Evolutionary conservation across 2,113 vertebrate genomes (phyloP).

Genomic region (Cottus gobio): DNA sequence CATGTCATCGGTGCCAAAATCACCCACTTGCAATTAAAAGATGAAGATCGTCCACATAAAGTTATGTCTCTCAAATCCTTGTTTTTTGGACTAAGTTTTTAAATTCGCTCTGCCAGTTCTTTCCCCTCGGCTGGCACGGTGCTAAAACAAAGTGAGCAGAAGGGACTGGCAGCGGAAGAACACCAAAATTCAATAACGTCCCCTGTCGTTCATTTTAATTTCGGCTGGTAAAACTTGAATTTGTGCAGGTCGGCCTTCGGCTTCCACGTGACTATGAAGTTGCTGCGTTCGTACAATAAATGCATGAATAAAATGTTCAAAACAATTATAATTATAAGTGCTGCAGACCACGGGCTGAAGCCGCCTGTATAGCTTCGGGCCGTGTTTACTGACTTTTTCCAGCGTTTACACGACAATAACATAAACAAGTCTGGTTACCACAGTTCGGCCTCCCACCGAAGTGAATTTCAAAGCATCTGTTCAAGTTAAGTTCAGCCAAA

Average conservation of each 20-base stretch:
- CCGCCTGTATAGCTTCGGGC: conserved; percentile 4
- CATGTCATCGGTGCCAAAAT: conserved; percentile 9
- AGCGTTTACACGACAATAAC: conserved; percentile 48
- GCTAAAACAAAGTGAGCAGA: conserved; percentile 47
- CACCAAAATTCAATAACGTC: not conserved
- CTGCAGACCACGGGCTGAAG: not conserved
- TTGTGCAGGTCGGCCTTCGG: not conserved
- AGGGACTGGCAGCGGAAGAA: conserved; percentile 46
- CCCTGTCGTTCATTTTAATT: conserved; percentile 14
- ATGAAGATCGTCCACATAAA: not conserved
- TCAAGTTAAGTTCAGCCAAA: conserved; percentile 58
- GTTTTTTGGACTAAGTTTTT: conserved; percentile 34
- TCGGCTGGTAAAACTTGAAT: not conserved
- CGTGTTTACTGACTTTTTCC: conserved; percentile 21
- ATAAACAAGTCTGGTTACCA: conserved; percentile 55
- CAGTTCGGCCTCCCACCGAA: conserved; percentile 37
- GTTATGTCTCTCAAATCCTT: conserved; percentile 36
- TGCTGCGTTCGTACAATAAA: not conserved
- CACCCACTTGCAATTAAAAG: conserved; percentile 11
- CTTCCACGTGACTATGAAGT: not conserved
- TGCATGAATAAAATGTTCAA: not conserved
- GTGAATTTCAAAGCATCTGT: conserved; percentile 56
- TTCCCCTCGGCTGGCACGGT: conserved; percentile 38
- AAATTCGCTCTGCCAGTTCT: not conserved
- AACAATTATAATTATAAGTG: not conserved